Conservation (phyloP, 2,797 vertebrate species). For the Rhynchonycteris naso region DNA sequence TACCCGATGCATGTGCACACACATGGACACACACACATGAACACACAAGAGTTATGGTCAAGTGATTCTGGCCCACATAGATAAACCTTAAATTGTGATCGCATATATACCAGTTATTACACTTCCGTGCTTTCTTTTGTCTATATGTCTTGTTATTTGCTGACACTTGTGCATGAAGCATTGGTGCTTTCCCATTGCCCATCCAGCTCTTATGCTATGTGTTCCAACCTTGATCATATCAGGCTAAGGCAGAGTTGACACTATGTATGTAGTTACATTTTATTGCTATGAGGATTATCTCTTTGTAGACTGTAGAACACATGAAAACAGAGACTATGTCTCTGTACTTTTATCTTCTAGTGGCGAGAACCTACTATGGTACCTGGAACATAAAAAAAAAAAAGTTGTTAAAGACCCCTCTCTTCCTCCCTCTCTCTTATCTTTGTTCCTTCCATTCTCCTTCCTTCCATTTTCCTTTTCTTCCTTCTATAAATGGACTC, state of each 20-base stretch:
- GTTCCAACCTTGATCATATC: not conserved
- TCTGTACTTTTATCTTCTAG: not conserved
- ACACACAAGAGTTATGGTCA: not conserved
- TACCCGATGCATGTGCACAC: not conserved
- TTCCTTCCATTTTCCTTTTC: too few relatives aligned
- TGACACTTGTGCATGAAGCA: not conserved
- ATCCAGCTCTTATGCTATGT: rapidly evolving
- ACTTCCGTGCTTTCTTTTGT: not conserved
- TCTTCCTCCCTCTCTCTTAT: rapidly evolving
- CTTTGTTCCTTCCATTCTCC: too few relatives aligned
- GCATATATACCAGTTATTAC: not conserved
- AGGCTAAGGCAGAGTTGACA: not conserved
- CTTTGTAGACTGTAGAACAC: not conserved
- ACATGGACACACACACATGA: not conserved
- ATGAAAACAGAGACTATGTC: not conserved
- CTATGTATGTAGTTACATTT: not conserved
- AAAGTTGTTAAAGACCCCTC: not conserved
- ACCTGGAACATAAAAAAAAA: not conserved
- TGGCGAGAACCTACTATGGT: not conserved
- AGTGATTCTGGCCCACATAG: not conserved
- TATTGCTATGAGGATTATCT: not conserved
- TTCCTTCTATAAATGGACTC: not conserved
- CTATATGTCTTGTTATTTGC: not conserved
- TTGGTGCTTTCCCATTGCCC: not conserved
- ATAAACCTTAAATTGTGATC: not conserved